Percentiles rank a stretch among this genome's conserved stretches.
phyloP scores from a whole-genome alignment of 2,888 invertebrate genomes.

The Drosophila recens region DNA sequence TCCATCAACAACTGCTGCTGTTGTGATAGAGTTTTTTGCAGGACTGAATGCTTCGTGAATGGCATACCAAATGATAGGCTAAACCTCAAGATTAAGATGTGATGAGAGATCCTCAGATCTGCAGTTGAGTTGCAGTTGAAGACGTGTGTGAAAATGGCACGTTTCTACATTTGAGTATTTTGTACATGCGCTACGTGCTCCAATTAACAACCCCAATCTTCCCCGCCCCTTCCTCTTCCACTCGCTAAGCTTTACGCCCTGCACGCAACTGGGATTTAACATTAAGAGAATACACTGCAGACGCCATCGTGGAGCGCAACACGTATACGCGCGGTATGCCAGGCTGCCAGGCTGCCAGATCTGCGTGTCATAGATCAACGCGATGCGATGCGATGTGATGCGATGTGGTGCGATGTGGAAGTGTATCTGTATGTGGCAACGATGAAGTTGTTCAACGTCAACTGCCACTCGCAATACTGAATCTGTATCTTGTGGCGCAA shows the following conservation, averaged over 20 bases:
- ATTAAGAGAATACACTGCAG: constrained; percentile 59
- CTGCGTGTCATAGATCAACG: constrained; percentile 77
- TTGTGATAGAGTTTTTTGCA: constrained; percentile 11
- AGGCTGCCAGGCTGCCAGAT: constrained; percentile 47
- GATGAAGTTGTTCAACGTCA: constrained; percentile 78
- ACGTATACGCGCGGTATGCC: constrained; percentile 77
- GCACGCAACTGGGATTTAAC: constrained; percentile 27
- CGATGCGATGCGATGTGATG: constrained; percentile 64
- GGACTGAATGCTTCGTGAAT: constrained; percentile 43
- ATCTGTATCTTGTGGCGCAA: constrained; percentile 66
- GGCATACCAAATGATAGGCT: constrained; percentile 56
- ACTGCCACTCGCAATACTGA: constrained; percentile 67
- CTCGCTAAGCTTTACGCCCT: background rate
- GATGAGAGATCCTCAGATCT: constrained; percentile 53
- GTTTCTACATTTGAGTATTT: constrained; percentile 77
- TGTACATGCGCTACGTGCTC: constrained; percentile 75
- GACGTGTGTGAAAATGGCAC: constrained; percentile 83
- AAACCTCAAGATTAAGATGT: constrained; percentile 24
- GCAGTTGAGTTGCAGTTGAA: constrained; percentile 45
- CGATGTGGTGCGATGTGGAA: constrained; percentile 24
- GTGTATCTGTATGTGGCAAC: constrained; percentile 57
- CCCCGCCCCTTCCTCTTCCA: background rate
- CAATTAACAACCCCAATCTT: constrained; percentile 54
- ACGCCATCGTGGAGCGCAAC: constrained; percentile 67
- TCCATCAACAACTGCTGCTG: constrained; percentile 23